These are phyloP conservation scores for Vanessa cardui DNA, from an alignment of 2,888 invertebrate species.

Conservation along the genomic window DNA sequence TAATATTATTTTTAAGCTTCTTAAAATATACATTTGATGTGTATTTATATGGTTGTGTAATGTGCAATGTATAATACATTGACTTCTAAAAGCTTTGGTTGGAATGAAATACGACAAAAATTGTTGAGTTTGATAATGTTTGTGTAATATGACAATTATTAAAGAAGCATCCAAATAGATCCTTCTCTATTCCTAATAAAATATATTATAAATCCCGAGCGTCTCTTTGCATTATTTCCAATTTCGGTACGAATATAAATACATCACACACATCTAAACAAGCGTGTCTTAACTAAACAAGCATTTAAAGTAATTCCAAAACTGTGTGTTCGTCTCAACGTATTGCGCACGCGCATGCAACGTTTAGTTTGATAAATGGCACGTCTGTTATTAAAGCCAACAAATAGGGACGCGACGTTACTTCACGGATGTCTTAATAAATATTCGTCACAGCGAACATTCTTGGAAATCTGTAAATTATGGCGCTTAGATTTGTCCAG, in stretches of 20 bases:
- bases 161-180: no score
- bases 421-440: constrained; percentile 51
- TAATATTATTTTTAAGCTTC: no score
- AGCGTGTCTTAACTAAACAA: background rate
- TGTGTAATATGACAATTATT: no score
- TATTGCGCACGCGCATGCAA: constrained; percentile 44
- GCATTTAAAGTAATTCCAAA: constrained; percentile 8
- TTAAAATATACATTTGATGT: no score
- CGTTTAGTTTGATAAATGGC: constrained; percentile 58
- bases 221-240: no score
- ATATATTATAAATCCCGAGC: no score
- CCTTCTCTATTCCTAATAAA: no score
- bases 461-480: constrained; percentile 36
- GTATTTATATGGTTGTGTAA: no score
- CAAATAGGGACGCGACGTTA: constrained; percentile 43
- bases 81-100: no score
- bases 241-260: background rate
- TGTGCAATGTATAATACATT: no score
- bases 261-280: background rate
- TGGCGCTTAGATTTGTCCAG: constrained; percentile 15
- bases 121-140: no score
- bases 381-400: constrained; percentile 44
- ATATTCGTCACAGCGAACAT: constrained; percentile 44
- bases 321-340: background rate
- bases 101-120: no score